A percentile compares a stretch with the other conserved stretches of the same genome.
These are phyloP conservation scores for Therioaphis trifolii DNA, from an alignment of 2,888 invertebrate genomes.

Conservation along the genomic window DNA sequence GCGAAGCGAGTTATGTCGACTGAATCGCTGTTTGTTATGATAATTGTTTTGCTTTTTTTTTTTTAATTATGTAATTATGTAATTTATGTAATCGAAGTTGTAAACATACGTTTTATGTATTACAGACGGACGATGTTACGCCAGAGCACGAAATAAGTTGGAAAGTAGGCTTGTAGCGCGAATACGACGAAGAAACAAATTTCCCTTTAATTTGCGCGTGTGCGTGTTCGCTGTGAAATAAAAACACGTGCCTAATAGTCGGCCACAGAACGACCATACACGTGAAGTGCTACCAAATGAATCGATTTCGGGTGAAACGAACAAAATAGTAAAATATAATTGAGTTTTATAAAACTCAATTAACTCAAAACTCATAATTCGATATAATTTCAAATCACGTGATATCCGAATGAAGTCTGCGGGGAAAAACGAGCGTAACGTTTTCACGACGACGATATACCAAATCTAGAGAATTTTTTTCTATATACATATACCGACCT, in stretches of 20 bases:
- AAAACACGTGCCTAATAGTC: background rate
- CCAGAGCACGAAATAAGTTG: background rate
- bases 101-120: background rate
- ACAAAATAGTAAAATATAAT: too few species aligned
- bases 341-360: background rate
- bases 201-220: too few species aligned
- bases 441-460: background rate
- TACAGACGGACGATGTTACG: background rate
- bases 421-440: background rate
- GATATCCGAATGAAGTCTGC: too few species aligned
- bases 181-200: background rate
- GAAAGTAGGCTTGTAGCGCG: background rate
- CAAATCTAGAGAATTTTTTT: background rate
- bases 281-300: too few species aligned
- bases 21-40: constrained; percentile 13
- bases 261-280: background rate
- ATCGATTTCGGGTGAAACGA: too few species aligned
- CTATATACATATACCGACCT: too few species aligned
- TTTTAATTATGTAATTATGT: too few species aligned
- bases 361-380: too few species aligned
- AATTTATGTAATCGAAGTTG: constrained; percentile 33
- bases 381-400: background rate
- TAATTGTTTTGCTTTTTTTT: background rate
- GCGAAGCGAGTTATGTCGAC: background rate
- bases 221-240: background rate